Conservation (phyloP, 2,113 vertebrate genomes). For the Prunella himalayana region DNA sequence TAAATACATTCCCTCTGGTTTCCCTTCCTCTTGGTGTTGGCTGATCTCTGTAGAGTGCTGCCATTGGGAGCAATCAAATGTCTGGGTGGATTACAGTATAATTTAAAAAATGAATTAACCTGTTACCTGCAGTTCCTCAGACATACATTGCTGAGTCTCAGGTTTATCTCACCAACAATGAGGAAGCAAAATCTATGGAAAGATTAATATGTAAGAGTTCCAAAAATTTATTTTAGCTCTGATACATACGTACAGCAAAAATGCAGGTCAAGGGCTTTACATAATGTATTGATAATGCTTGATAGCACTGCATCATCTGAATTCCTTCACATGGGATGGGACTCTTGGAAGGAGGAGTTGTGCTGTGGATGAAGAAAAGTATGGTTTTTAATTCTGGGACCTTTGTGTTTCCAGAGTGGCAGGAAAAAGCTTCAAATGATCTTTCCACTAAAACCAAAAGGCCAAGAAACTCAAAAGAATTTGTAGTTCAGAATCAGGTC, state of each 20-base stretch:
- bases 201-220: neutral
- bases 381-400: neutral
- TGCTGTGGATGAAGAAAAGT: neutral
- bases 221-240: neutral
- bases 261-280: neutral
- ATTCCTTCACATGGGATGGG: neutral
- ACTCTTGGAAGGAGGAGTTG: neutral
- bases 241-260: neutral
- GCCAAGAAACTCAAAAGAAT: neutral
- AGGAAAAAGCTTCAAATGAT: neutral
- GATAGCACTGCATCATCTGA: neutral
- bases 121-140: neutral
- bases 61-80: accelerated
- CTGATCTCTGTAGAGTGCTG: neutral
- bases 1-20: neutral
- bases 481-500: neutral
- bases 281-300: neutral
- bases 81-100: neutral
- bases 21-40: neutral
- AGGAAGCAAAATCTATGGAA: neutral
- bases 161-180: neutral
- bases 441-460: neutral
- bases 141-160: neutral
- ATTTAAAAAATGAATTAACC: neutral
- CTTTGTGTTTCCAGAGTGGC: neutral